phyloP scores from a whole-genome alignment of 2,113 vertebrate species.

The Boleophthalmus pectinirostris region DNA sequence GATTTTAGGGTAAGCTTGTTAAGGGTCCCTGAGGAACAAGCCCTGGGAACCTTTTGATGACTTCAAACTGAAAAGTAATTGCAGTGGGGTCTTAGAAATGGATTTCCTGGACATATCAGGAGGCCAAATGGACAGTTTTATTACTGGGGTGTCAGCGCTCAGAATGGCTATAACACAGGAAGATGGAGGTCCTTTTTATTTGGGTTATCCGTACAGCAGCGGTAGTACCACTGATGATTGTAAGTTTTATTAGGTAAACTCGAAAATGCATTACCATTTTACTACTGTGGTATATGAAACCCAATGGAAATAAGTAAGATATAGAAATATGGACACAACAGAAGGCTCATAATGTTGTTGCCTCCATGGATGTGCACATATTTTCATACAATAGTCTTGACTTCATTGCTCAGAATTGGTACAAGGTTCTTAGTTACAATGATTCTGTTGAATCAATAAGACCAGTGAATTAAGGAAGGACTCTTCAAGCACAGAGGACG shows the following conservation, averaged over 20 bases:
- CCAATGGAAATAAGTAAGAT: background rate
- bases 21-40: conserved; percentile 35
- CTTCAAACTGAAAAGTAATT: conserved; percentile 30
- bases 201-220: conserved; percentile 1
- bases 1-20: conserved; percentile 45
- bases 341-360: background rate
- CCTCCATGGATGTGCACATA: too few species aligned
- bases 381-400: background rate
- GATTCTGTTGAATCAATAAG: conserved; percentile 6
- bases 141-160: conserved; percentile 2
- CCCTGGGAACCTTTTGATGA: conserved; percentile 29
- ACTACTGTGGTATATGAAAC: background rate
- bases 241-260: conserved; percentile 5
- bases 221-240: background rate
- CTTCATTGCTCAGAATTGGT: background rate
- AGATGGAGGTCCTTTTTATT: conserved; percentile 15
- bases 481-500: background rate
- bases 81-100: conserved; percentile 7
- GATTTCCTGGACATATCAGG: conserved; percentile 7
- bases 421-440: background rate
- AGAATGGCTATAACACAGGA: conserved; percentile 7
- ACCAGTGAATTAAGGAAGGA: background rate
- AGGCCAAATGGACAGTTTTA: conserved; percentile 2
- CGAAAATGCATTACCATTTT: conserved; percentile 3
- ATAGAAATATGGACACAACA: background rate